Conservation (phyloP, 1,140 invertebrate genomes). For the Anthonomus grandis region DNA sequence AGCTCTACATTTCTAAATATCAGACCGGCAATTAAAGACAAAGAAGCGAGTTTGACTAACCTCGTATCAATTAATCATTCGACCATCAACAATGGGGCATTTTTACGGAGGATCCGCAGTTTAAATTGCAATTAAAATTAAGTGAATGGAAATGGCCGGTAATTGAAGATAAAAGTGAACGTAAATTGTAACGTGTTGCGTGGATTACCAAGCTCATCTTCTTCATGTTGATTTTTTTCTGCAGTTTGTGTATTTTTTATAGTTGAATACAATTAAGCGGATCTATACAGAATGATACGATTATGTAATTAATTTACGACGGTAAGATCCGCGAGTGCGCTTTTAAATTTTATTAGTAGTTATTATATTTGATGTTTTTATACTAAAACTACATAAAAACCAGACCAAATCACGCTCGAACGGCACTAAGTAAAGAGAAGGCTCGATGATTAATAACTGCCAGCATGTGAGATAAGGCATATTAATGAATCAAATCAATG, state of each 20-base stretch:
- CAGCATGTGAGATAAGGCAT: constrained; percentile 15
- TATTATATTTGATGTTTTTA: too few species aligned
- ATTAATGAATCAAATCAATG: constrained; percentile 32
- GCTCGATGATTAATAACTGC: constrained; percentile 16
- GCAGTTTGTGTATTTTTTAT: too few species aligned
- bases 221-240: too few species aligned
- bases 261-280: too few species aligned
- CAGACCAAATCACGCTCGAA: too few species aligned
- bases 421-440: too few species aligned
- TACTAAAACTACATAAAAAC: too few species aligned
- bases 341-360: too few species aligned
- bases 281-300: too few species aligned
- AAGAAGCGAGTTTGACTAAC: constrained; percentile 17
- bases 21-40: constrained; percentile 13
- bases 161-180: constrained; percentile 23
- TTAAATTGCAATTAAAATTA: constrained; percentile 25
- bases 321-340: too few species aligned
- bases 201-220: constrained; percentile 16
- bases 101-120: constrained; percentile 17
- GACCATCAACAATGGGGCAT: constrained; percentile 21
- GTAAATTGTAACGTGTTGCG: constrained; percentile 18
- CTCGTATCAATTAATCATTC: constrained; percentile 23
- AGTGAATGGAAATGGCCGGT: constrained; percentile 17
- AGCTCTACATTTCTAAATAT: too few species aligned
- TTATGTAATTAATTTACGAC: too few species aligned